Base-by-base conservation (phyloP, 2,888 invertebrate genomes). In the Nezara viridula region DNA sequence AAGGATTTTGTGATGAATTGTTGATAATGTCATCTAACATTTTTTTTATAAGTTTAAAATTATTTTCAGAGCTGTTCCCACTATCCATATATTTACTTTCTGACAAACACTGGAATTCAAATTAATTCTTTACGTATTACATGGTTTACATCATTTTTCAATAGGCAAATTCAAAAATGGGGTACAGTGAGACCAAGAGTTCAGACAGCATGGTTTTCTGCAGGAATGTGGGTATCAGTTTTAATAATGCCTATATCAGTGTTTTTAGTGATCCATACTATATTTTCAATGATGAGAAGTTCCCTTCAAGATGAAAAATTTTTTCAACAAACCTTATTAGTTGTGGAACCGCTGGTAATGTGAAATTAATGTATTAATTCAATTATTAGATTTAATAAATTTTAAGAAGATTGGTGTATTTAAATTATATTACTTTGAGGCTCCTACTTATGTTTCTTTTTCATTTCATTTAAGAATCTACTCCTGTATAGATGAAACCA, bases 101-200 rank as follows among this genome's bases (percentile, higher is more conserved):
- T 97, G 90, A 95, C 96, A 92, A 96, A 95, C 89, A 96, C 96
- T 4, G 97, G 97, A 6, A 92, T 98, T 21, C 95, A 95, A 92
- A 94, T 98, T 52, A 95, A 95, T 90, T 94, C 96, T 89, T 94
- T 97, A 86, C 95, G 95, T 90, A 93, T 97, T 89, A 95, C 95
- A 91, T 97, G 97, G 97, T 95, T 95, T 90, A 97, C 97, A 0
- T 95, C 95, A 37, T 95, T 95, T 10, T 96, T 97, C 91, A 97
- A 97, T 93, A 94, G 97, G 91, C 94, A 94, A 89, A 94, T 97
- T 52, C 95, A 96, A 90, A 95, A 95, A 93, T 96, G 96, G 95
- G 96, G 96, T 89, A 94, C 95, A 91, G 94, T 94, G 90, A 93
- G 95, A 77, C 94, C 95, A 0, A 94, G 94, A 90, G 93, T 96